These are phyloP conservation scores for Mamestra brassicae DNA, from an alignment of 2,888 invertebrate species.

Conservation along the genomic window DNA sequence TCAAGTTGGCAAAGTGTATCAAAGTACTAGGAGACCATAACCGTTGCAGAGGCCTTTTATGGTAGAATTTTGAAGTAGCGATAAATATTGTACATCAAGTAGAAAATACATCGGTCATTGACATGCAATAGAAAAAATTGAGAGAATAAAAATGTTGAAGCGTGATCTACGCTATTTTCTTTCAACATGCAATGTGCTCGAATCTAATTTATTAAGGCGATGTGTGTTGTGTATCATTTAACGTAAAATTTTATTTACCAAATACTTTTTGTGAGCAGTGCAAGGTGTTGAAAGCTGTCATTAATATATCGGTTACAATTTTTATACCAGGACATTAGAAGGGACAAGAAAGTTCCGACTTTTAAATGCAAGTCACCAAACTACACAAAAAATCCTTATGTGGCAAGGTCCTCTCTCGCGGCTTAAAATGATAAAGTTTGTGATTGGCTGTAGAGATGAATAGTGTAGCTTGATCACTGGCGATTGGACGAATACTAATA, in stretches of 20 bases:
- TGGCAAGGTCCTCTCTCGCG: background rate
- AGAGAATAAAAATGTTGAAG: conserved; percentile 71
- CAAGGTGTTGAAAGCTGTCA: conserved; percentile 70
- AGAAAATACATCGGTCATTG: conserved; percentile 26
- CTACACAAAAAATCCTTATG: conserved; percentile 3
- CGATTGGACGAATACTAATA: conserved; percentile 37
- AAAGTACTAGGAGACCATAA: conserved; percentile 67
- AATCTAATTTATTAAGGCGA: conserved; percentile 55
- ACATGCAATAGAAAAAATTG: conserved; percentile 68
- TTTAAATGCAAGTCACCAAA: conserved; percentile 30
- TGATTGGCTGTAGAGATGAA: conserved; percentile 31
- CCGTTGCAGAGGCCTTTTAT: conserved; percentile 56
- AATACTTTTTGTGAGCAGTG: conserved; percentile 69
- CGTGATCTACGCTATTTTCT: conserved; percentile 38
- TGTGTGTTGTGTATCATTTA: conserved; percentile 71
- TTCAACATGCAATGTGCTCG: conserved; percentile 65
- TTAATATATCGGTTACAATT: conserved; percentile 65
- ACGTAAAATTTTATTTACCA: conserved; percentile 48
- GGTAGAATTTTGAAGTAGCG: conserved; percentile 26
- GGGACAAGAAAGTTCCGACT: conserved; percentile 40
- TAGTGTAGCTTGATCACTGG: conserved; percentile 37
- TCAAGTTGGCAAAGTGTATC: conserved; percentile 41
- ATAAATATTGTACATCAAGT: conserved; percentile 12
- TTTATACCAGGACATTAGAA: conserved; percentile 69
- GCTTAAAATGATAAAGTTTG: background rate